phyloP scores from a whole-genome alignment of 1,140 invertebrate genomes.

The honey bee (Apis mellifera) region DNA sequence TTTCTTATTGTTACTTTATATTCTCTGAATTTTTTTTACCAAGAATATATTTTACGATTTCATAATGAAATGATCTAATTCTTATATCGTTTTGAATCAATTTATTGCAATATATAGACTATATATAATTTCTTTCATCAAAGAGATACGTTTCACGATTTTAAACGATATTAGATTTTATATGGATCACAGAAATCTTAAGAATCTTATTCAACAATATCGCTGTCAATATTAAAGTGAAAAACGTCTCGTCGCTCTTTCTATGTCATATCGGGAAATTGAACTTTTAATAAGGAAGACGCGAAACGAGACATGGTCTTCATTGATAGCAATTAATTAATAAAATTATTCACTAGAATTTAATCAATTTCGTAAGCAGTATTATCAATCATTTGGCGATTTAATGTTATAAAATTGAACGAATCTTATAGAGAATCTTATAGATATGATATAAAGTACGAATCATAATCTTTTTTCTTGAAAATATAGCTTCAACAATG shows the following conservation, averaged over 20 bases:
- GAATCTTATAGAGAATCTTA: background rate
- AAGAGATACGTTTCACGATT: background rate
- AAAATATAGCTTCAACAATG: too few relatives aligned
- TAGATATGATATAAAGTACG: background rate
- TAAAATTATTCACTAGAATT: background rate
- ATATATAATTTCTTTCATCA: background rate
- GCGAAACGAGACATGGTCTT: background rate
- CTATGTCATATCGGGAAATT: background rate
- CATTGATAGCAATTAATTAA: background rate
- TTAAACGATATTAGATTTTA: background rate
- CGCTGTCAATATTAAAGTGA: slow-evolving; percentile 7
- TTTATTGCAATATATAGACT: background rate
- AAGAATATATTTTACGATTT: background rate
- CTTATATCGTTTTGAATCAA: background rate
- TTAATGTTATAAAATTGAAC: background rate
- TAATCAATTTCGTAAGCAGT: background rate
- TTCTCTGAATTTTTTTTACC: too few relatives aligned
- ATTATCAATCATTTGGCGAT: background rate
- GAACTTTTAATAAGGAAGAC: background rate
- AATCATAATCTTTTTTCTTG: background rate
- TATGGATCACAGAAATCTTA: background rate
- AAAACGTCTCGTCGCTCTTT: background rate
- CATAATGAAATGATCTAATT: background rate
- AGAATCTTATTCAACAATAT: background rate
- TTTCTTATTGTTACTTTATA: background rate